Evolutionary conservation across 2,113 vertebrate species (phyloP).

Genomic region (Nicator chloris): DNA sequence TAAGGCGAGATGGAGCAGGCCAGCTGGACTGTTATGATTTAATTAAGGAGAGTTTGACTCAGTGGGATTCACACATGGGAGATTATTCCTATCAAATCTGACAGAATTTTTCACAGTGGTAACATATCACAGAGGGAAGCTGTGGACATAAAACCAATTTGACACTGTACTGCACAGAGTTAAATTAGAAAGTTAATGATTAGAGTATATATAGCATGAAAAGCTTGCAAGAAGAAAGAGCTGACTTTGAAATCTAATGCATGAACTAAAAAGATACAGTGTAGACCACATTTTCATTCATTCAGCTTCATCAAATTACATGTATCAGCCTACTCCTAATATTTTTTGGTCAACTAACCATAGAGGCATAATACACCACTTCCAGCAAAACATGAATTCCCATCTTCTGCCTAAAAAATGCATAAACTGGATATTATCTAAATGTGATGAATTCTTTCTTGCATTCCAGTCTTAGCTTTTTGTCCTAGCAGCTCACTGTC

Average conservation of each 20-base stretch:
- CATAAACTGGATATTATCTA: neutral
- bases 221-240: neutral
- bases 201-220: neutral
- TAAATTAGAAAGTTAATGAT: neutral
- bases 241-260: neutral
- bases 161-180: neutral
- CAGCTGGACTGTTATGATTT: conserved; percentile 59
- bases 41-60: conserved; percentile 47
- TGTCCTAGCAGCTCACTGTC: neutral
- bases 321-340: neutral
- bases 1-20: neutral
- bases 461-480: neutral
- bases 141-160: neutral
- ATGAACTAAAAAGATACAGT: neutral
- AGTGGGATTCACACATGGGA: conserved; percentile 49
- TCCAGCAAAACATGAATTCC: neutral
- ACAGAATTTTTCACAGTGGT: conserved; percentile 40
- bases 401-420: neutral
- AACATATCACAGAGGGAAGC: conserved; percentile 21
- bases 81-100: conserved; percentile 36
- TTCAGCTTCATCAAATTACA: neutral
- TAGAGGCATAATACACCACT: neutral
- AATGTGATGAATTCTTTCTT: neutral
- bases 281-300: neutral
- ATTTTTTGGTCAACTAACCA: neutral